These are phyloP conservation scores for Oligia latruncula DNA, from an alignment of 2,888 invertebrate genomes.

Conservation along the genomic window DNA sequence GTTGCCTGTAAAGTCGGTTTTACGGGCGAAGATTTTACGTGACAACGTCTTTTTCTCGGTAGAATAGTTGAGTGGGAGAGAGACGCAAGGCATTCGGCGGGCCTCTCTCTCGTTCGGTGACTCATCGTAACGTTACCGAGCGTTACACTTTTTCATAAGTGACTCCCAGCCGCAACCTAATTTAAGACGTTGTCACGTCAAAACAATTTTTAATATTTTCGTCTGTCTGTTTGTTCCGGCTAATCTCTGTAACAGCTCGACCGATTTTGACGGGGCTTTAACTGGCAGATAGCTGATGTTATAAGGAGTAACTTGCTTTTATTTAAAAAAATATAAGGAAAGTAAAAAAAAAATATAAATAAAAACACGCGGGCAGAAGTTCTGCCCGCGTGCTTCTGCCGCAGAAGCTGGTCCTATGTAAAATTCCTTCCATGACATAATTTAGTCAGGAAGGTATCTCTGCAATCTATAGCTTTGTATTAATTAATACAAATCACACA, in stretches of 20 bases:
- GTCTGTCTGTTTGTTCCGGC: background rate
- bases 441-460: background rate
- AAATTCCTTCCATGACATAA: background rate
- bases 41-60: too few relatives aligned
- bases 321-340: background rate
- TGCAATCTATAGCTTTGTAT: conserved; percentile 1
- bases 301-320: background rate
- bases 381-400: too few relatives aligned
- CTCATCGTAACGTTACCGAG: too few relatives aligned
- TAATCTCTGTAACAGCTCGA: background rate
- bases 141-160: too few relatives aligned
- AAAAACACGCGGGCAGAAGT: background rate
- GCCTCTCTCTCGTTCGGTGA: too few relatives aligned
- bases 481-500: conserved; percentile 46
- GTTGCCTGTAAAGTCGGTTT: too few relatives aligned
- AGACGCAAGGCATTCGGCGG: too few relatives aligned
- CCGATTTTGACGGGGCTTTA: background rate
- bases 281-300: background rate
- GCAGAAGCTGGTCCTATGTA: background rate
- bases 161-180: too few relatives aligned
- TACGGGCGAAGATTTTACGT: too few relatives aligned
- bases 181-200: too few relatives aligned
- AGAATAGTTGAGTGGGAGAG: too few relatives aligned
- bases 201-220: too few relatives aligned
- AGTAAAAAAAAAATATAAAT: background rate